Percentiles rank a stretch among this genome's conserved stretches.
phyloP scores from a whole-genome alignment of 1,140 invertebrate species.

The Neodiprion pinetum region DNA sequence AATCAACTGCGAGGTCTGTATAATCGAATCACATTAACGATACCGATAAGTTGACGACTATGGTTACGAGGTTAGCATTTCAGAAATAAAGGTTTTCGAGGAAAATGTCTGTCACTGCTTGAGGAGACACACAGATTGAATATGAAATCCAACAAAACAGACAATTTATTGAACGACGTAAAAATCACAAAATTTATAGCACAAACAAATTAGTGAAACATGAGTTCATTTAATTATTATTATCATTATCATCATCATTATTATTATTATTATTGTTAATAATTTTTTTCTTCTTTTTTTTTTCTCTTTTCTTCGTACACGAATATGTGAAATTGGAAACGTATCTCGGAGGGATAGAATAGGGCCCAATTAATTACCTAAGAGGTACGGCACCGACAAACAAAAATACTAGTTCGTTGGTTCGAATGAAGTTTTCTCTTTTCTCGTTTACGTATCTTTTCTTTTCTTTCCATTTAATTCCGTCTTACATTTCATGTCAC shows the following conservation, averaged over 20 bases:
- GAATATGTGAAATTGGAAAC: background rate
- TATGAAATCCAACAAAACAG: background rate
- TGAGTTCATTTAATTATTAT: background rate
- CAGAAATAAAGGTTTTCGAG: background rate
- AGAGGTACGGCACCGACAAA: background rate
- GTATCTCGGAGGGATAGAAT: slow-evolving; percentile 2
- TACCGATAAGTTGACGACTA: background rate
- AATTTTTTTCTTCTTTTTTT: too few relatives aligned
- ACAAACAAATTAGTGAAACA: background rate
- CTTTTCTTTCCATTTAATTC: too few relatives aligned
- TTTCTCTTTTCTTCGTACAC: too few relatives aligned
- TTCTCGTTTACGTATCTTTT: too few relatives aligned
- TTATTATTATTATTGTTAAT: too few relatives aligned
- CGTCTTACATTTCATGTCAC: background rate
- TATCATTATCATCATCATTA: too few relatives aligned
- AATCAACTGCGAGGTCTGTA: background rate
- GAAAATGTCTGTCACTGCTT: too few relatives aligned
- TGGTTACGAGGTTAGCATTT: background rate
- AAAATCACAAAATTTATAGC: background rate
- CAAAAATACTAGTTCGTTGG: slow-evolving; percentile 5
- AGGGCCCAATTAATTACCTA: slow-evolving; percentile 2
- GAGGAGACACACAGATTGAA: too few relatives aligned
- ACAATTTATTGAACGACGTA: background rate
- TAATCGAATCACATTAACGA: background rate
- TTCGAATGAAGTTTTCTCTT: too few relatives aligned